Evolutionary conservation across 2,797 vertebrate genomes (phyloP).

Genomic region (Salarias fasciatus): DNA sequence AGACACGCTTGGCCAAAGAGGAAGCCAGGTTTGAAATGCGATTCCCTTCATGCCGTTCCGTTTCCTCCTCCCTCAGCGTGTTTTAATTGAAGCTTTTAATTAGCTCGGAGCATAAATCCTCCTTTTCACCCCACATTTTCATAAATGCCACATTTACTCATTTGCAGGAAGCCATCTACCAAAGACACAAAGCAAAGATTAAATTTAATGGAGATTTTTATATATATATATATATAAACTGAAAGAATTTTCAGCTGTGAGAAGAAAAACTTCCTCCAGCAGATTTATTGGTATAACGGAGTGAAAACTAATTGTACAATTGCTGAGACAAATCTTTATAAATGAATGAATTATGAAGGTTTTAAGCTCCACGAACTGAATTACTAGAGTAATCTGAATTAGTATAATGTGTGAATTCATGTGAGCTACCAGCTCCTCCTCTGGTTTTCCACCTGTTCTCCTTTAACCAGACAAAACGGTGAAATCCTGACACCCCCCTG

Average conservation of each 20-base stretch:
- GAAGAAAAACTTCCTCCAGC: conserved; percentile 15
- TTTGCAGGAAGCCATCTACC: conserved; percentile 37
- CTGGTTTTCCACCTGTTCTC: conserved; percentile 31
- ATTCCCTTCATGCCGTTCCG: conserved; percentile 50
- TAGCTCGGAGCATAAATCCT: conserved; percentile 56
- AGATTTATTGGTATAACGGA: conserved; percentile 23
- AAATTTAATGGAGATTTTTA: conserved; percentile 11
- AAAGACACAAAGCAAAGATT: conserved; percentile 50
- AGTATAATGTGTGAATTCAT: neutral
- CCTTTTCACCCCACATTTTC: conserved; percentile 43
- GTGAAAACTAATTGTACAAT: conserved; percentile 15
- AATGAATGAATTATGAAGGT: conserved; percentile 24
- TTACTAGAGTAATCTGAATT: conserved; percentile 26
- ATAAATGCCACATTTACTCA: conserved; percentile 59
- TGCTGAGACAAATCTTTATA: conserved; percentile 22
- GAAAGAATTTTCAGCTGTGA: conserved; percentile 6
- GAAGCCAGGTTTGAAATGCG: conserved; percentile 72
- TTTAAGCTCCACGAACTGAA: conserved; percentile 28
- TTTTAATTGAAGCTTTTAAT: conserved; percentile 80
- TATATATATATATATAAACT: too few relatives aligned
- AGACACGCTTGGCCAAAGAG: conserved; percentile 61
- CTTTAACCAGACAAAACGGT: conserved; percentile 21
- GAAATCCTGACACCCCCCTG: conserved; percentile 15
- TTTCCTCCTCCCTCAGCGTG: conserved; percentile 49
- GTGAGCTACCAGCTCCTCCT: neutral